A percentile compares a stretch with the other conserved stretches of the same genome.
Evolutionary conservation across 2,888 invertebrate species (phyloP).

Genomic region (Scrobipalpa atriplicella): DNA sequence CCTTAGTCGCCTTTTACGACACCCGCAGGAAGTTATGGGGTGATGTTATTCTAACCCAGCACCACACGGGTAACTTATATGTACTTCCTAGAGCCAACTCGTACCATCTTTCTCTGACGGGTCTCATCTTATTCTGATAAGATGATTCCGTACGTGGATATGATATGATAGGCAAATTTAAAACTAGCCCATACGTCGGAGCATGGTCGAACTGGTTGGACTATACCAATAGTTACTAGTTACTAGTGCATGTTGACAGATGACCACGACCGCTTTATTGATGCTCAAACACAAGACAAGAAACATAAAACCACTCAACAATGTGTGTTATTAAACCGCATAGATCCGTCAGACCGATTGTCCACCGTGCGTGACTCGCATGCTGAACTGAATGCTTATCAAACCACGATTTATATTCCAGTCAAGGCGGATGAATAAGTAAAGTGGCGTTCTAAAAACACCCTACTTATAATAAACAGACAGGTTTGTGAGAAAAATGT

Average conservation of each 20-base stretch:
- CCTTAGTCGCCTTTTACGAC: too few relatives aligned
- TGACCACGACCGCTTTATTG: neutral
- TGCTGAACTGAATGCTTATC: neutral
- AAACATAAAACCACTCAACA: conserved; percentile 3
- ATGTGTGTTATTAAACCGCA: neutral
- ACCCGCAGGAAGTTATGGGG: too few relatives aligned
- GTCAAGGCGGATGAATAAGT: conserved; percentile 8
- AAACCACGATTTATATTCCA: conserved; percentile 3
- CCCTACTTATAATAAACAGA: neutral
- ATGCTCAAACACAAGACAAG: neutral
- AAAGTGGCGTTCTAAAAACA: conserved; percentile 2
- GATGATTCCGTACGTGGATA: too few relatives aligned
- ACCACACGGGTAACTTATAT: too few relatives aligned
- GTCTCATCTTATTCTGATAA: too few relatives aligned
- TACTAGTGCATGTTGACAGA: neutral
- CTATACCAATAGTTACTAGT: too few relatives aligned
- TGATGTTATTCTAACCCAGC: too few relatives aligned
- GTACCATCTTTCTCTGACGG: too few relatives aligned
- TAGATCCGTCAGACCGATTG: conserved; percentile 11
- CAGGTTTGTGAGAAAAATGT: neutral
- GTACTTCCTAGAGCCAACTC: too few relatives aligned
- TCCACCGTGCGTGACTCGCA: conserved; percentile 16
- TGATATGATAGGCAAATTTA: too few relatives aligned
- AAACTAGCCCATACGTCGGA: too few relatives aligned
- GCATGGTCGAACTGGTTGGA: too few relatives aligned